Evolutionary conservation across 1,140 invertebrate genomes (phyloP), one percentile per base, ranked within the genome.

Genomic region (Drosophila lacteicornis): DNA sequence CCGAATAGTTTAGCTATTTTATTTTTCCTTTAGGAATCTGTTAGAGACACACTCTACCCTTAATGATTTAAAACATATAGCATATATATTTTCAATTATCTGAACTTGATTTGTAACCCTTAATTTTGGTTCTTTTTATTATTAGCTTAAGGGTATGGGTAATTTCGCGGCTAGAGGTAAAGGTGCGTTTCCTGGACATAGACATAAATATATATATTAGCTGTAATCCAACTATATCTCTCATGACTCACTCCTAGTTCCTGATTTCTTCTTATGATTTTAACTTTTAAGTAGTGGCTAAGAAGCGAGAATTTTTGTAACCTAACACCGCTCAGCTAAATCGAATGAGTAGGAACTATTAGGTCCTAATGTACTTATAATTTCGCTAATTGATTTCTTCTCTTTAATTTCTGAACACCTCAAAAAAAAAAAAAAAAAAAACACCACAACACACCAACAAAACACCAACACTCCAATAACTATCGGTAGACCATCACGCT

Each of bases 81-180:
- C 4, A 42, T n/a, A 55, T 15, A 65, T 50, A 60, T 68, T 61
- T 63, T 45, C 38, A 58, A 47, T 81, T 81, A 30, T 77, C 15
- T 83, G 17, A 50, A 63, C 55, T 78, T 73, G 45, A 51, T 77
- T 82, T 78, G 25, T 77, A 71, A 59, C 79, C 42, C 45, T 57
- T 79, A 70, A 55, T 79, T 80, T 73, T 77, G 67, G 65, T 75
- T 82, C 74, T 79, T 79, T 82, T 55, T 55, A 38, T 55, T 63
- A 91, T 90, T 91, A 90, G 85, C 85, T 71, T 90, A 91, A 90
- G 86, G 86, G 90, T 90, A 46, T 90, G 85, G 85, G 86, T 90
- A 85, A 76, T 91, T 61, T 91, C 85, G 67, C 82, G 81, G 73
- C 85, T 90, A 82, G 85, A 85, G 85, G 85, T 90, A 79, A 90